Evolutionary conservation across 2,797 vertebrate species (phyloP).

Genomic region (Simalia tracyae): DNA sequence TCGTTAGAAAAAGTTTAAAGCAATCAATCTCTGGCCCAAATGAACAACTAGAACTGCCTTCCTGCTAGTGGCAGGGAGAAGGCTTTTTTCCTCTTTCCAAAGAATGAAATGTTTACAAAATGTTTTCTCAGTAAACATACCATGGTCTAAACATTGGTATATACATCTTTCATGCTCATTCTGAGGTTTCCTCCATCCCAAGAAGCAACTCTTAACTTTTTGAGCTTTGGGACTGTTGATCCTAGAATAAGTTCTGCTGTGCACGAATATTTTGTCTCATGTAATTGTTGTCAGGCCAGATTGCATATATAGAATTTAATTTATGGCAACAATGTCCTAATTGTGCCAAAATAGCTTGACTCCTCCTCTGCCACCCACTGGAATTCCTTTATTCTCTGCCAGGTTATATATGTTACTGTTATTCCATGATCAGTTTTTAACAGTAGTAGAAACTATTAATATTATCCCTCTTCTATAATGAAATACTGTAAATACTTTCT

Average conservation of each 20-base stretch:
- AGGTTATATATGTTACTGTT: neutral
- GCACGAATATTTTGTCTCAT: neutral
- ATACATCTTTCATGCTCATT: neutral
- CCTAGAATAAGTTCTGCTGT: neutral
- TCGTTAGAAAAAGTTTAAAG: neutral
- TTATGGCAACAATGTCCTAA: neutral
- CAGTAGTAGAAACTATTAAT: neutral
- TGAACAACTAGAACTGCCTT: neutral
- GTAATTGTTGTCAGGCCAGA: neutral
- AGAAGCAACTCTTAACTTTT: neutral
- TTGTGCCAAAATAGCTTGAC: neutral
- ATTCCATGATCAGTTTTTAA: neutral
- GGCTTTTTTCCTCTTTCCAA: rapidly evolving
- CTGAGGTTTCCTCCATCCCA: neutral
- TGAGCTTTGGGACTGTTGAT: neutral
- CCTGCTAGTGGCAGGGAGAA: neutral
- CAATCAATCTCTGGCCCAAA: neutral
- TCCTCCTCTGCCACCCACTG: neutral
- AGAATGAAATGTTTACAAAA: neutral
- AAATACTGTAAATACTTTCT: neutral
- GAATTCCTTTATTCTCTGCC: neutral
- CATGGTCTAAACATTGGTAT: too few species aligned
- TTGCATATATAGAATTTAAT: neutral
- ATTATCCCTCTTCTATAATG: neutral
- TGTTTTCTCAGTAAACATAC: neutral